phyloP scores from a whole-genome alignment of 2,888 invertebrate genomes.

The Tipula helvola region DNA sequence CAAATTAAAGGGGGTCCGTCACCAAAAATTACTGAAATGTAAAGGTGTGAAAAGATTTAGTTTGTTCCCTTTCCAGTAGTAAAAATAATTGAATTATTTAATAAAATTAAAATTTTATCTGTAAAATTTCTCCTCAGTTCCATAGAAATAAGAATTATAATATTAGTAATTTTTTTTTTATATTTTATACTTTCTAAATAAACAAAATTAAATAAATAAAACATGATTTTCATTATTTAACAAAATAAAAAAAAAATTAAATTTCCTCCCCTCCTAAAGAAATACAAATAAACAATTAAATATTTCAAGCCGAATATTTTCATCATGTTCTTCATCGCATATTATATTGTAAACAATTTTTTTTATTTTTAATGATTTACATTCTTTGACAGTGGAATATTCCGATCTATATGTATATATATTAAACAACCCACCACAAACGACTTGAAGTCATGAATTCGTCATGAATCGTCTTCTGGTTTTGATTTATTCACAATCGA shows the following conservation, averaged over 20 bases:
- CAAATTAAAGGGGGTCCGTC: not conserved
- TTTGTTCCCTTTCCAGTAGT: not conserved
- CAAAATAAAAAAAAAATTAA: not conserved
- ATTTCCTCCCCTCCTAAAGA: not conserved
- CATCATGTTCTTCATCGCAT: not conserved
- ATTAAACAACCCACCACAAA: not conserved
- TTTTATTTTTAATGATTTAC: not conserved
- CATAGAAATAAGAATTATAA: not conserved
- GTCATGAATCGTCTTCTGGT: not conserved
- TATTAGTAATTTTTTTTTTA: not conserved
- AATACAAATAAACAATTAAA: not conserved
- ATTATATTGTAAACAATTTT: not conserved
- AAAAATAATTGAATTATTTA: not conserved
- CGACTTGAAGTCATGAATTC: not conserved
- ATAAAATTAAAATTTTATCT: not conserved
- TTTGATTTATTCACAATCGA: not conserved
- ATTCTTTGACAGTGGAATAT: not conserved
- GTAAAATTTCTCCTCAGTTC: not conserved
- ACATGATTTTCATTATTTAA: not conserved
- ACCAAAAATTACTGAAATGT: not conserved
- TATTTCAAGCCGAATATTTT: not conserved
- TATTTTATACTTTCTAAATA: not conserved
- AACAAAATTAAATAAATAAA: slow-evolving; percentile 4
- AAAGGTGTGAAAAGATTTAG: too few relatives aligned
- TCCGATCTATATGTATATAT: not conserved